Evolutionary conservation across 2,113 vertebrate genomes (phyloP).

Genomic region (Oreocharis arfaki): DNA sequence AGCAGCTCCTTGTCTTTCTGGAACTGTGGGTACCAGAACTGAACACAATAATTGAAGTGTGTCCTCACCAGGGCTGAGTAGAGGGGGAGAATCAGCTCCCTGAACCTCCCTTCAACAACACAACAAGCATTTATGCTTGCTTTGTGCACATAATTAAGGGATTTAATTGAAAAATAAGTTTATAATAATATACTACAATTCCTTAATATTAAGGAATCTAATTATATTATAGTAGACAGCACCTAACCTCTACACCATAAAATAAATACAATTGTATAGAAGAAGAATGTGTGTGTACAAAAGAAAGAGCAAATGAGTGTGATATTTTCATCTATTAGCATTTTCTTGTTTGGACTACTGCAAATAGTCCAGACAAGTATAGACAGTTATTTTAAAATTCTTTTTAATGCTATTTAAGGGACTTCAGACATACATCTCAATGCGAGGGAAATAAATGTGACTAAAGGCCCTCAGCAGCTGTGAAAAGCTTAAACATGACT

Average conservation of each 20-base stretch:
- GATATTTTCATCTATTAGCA: background rate
- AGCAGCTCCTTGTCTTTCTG: background rate
- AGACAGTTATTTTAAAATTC: no score
- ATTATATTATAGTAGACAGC: background rate
- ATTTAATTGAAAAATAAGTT: background rate
- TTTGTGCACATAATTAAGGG: background rate
- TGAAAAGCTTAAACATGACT: background rate
- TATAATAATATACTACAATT: no score
- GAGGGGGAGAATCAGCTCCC: background rate
- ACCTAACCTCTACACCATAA: background rate
- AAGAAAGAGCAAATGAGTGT: background rate
- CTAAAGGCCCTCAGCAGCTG: background rate
- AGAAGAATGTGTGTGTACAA: background rate
- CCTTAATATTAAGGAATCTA: background rate
- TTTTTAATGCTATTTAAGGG: background rate
- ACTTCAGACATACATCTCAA: background rate
- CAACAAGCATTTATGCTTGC: background rate
- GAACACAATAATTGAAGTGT: rapidly evolving
- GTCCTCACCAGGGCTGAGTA: background rate
- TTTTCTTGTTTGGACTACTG: background rate
- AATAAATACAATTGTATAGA: background rate
- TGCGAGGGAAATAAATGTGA: background rate
- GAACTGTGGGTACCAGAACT: background rate
- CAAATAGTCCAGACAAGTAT: no score
- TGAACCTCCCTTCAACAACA: background rate